These are phyloP conservation scores for Chironomus riparius DNA, from an alignment of 2,888 invertebrate genomes.

Conservation along the genomic window DNA sequence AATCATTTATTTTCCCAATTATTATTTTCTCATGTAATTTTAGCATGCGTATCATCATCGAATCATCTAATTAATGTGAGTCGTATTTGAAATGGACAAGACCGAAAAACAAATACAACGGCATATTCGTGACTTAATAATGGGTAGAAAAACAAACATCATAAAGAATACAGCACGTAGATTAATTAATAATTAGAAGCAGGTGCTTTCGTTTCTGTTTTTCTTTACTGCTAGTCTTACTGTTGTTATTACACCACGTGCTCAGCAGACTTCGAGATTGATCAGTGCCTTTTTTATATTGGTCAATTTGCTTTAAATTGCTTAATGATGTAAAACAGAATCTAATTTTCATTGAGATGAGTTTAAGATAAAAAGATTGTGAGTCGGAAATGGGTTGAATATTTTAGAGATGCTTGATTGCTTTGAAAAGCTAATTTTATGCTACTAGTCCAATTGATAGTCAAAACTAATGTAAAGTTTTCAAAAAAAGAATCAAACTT, in stretches of 20 bases:
- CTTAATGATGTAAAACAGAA: too few relatives aligned
- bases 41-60: neutral
- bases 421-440: too few relatives aligned
- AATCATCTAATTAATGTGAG: neutral
- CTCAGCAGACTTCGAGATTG: neutral
- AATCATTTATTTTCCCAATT: neutral
- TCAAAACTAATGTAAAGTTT: too few relatives aligned
- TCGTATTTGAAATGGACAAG: neutral
- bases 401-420: too few relatives aligned
- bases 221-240: neutral
- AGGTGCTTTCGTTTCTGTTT: neutral
- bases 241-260: neutral
- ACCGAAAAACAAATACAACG: neutral
- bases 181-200: conserved; percentile 12
- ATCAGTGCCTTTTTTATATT: too few relatives aligned
- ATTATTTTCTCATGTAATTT: neutral
- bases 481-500: too few relatives aligned
- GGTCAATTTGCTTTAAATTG: too few relatives aligned
- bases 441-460: too few relatives aligned
- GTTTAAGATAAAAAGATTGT: too few relatives aligned
- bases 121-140: neutral
- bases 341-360: too few relatives aligned
- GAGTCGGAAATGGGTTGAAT: too few relatives aligned
- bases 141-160: neutral
- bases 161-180: neutral